Percentiles rank a stretch among this genome's conserved stretches.
Evolutionary conservation across 1,140 invertebrate genomes (phyloP).

Genomic region (Camponotus floridanus): DNA sequence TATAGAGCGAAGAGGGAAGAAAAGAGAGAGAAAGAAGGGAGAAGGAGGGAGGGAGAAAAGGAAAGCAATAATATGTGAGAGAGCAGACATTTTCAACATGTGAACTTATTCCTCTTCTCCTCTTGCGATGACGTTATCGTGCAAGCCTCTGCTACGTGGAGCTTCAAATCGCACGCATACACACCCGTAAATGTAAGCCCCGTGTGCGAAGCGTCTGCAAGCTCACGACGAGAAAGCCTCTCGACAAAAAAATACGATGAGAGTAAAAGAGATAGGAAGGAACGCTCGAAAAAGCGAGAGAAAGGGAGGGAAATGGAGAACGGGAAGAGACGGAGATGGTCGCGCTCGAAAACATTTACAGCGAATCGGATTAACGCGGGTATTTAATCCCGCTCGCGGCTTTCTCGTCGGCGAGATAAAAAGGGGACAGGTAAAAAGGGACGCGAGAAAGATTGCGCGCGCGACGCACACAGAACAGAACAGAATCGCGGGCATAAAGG

Average conservation of each 20-base stretch:
- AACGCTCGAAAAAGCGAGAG: not conserved
- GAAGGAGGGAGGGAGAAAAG: constrained; percentile 40
- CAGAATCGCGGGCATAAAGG: constrained; percentile 44
- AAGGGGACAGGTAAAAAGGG: constrained; percentile 67
- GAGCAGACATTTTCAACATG: constrained; percentile 66
- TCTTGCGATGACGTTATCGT: constrained; percentile 62
- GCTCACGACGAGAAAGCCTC: constrained; percentile 50
- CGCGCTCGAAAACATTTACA: constrained; percentile 73
- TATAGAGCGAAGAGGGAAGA: constrained; percentile 35
- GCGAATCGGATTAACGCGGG: constrained; percentile 76
- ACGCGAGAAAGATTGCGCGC: constrained; percentile 59
- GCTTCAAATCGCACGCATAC: constrained; percentile 42
- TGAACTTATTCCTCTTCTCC: constrained; percentile 51
- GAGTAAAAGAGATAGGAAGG: constrained; percentile 10
- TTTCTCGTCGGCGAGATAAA: constrained; percentile 70
- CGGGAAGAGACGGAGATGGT: constrained; percentile 24
- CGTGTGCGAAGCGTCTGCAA: constrained; percentile 52
- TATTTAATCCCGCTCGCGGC: constrained; percentile 74
- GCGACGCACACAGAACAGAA: constrained; percentile 38
- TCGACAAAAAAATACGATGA: constrained; percentile 43
- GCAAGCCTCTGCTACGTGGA: constrained; percentile 41
- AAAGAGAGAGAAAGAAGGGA: not conserved
- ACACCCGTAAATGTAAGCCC: constrained; percentile 32
- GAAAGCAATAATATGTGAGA: constrained; percentile 80
- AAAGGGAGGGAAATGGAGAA: not conserved